These are phyloP conservation scores for Cassiopea xamachana DNA, from an alignment of 30 jellyfish, hydroid and myxozoan species.

Conservation along the genomic window DNA sequence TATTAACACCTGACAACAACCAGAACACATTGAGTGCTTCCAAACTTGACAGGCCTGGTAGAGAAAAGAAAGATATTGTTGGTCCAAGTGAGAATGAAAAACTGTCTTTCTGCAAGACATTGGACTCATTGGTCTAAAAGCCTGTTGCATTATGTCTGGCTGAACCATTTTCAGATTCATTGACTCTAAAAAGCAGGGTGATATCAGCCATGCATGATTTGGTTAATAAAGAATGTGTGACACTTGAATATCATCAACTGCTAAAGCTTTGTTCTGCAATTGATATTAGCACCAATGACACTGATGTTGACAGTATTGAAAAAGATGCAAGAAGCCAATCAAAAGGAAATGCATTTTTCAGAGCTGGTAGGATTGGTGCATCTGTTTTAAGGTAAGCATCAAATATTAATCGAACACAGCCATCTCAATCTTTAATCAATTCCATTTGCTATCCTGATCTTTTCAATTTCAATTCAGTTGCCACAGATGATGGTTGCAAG, in stretches of 20 bases:
- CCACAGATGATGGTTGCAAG: slow-evolving; percentile 70
- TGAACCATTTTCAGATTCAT: slow-evolving; percentile 50
- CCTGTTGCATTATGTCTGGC: slow-evolving; percentile 50
- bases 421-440: slow-evolving; percentile 48
- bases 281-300: slow-evolving; percentile 20
- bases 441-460: slow-evolving; percentile 50
- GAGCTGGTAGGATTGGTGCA: slow-evolving; percentile 29
- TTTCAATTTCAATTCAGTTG: slow-evolving; percentile 55
- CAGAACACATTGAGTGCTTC: slow-evolving; percentile 54
- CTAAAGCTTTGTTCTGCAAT: slow-evolving; percentile 23
- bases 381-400: slow-evolving; percentile 43
- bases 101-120: neutral
- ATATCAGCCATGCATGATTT: slow-evolving; percentile 34
- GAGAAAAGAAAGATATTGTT: neutral
- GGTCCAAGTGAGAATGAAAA: slow-evolving; percentile 52
- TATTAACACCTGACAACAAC: slow-evolving; percentile 32
- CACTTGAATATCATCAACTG: slow-evolving; percentile 55
- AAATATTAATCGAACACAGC: slow-evolving; percentile 67
- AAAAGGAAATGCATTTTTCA: slow-evolving; percentile 47
- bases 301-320: slow-evolving; percentile 39
- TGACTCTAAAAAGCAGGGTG: slow-evolving; percentile 46
- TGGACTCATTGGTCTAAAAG: slow-evolving; percentile 30
- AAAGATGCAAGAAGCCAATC: slow-evolving; percentile 70
- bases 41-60: slow-evolving; percentile 33
- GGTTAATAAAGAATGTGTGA: slow-evolving; percentile 18